Conservation (phyloP, 2,113 vertebrate genomes). For the Synodontis membranacea region DNA sequence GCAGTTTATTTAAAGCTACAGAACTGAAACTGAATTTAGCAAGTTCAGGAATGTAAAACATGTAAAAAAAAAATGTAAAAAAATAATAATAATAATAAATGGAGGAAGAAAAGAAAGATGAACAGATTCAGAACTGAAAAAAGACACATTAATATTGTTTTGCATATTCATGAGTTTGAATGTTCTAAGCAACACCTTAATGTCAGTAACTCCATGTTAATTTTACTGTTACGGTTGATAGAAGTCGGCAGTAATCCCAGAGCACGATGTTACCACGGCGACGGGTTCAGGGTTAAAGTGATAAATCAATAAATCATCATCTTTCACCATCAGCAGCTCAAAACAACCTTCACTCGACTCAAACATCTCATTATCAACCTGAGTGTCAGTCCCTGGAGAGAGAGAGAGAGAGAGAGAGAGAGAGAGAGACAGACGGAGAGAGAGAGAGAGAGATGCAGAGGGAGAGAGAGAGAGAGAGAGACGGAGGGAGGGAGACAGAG, state of each 20-base stretch:
- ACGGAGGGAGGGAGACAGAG: background rate
- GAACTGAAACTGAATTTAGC: background rate
- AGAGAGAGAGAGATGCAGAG: background rate
- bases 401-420: background rate
- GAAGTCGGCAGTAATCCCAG: background rate
- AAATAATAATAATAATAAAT: background rate
- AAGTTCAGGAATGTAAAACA: background rate
- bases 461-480: background rate
- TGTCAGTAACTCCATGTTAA: background rate
- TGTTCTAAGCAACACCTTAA: background rate
- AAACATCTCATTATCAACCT: slow-evolving; percentile 19
- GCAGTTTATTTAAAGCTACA: background rate
- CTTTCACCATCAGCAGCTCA: slow-evolving; percentile 40
- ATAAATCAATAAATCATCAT: slow-evolving; percentile 35
- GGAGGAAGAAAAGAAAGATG: background rate
- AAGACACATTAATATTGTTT: background rate
- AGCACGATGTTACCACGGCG: slow-evolving; percentile 36
- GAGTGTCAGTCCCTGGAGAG: slow-evolving; percentile 2
- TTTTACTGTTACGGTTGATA: background rate
- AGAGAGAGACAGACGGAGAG: background rate
- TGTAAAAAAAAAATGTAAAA: background rate
- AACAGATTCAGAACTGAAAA: background rate
- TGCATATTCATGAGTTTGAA: background rate
- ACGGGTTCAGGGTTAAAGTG: slow-evolving; percentile 8
- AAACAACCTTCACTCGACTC: slow-evolving; percentile 45